These are phyloP conservation scores for Odontophorus gujanensis DNA, from an alignment of 2,113 vertebrate species.

Conservation along the genomic window DNA sequence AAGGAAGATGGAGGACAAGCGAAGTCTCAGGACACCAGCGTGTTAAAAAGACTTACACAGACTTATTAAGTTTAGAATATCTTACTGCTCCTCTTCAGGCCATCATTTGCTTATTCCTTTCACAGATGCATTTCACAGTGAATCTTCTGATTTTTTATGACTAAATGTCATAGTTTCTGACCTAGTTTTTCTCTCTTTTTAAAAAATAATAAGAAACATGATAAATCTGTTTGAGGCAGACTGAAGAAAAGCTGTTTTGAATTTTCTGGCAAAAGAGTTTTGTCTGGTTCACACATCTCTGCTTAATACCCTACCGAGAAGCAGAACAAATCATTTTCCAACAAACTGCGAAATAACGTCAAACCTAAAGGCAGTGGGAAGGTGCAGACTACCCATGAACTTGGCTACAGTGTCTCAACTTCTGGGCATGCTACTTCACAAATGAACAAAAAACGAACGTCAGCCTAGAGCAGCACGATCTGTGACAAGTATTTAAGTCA, in stretches of 20 bases:
- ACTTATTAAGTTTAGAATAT: conserved; percentile 12
- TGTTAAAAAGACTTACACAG: background rate
- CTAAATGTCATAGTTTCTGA: background rate
- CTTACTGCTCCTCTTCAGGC: background rate
- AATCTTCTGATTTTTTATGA: conserved; percentile 13
- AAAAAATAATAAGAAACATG: background rate
- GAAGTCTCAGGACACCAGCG: background rate
- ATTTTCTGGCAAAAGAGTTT: background rate
- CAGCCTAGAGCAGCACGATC: background rate
- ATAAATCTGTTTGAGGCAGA: background rate
- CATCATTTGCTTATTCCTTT: background rate
- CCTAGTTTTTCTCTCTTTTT: background rate
- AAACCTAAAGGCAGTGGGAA: background rate
- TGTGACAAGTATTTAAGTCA: background rate
- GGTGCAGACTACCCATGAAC: background rate
- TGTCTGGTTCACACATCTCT: background rate
- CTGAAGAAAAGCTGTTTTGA: background rate
- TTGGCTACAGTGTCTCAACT: background rate
- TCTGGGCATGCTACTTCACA: background rate
- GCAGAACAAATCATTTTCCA: background rate
- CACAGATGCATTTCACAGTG: background rate
- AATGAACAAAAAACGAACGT: background rate
- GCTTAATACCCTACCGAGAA: background rate
- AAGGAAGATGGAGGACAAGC: background rate
- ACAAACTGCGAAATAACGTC: background rate